Evolutionary conservation across 2,113 vertebrate genomes (phyloP), one percentile per base, ranked within the genome.

Genomic region (Thymallus thymallus): DNA sequence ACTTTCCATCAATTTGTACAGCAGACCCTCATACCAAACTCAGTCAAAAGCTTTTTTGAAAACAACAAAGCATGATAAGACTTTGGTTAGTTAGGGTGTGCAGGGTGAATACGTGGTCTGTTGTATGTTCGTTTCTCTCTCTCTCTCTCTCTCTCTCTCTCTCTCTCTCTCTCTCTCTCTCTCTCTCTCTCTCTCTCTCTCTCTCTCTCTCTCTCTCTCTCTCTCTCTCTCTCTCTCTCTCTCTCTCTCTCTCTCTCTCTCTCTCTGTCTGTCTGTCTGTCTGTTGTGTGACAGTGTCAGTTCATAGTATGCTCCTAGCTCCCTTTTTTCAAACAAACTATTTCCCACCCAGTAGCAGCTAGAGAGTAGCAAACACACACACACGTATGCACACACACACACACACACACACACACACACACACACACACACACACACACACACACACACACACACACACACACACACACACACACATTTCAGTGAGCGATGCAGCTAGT

Each of bases 91-190:
- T n/a, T n/a, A n/a, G n/a, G n/a, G n/a, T n/a, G n/a, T n/a, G n/a
- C n/a, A n/a, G n/a, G n/a, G n/a, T n/a, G n/a, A n/a, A n/a, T n/a
- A n/a, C n/a, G n/a, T n/a, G n/a, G 0, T 56, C 51, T 56, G 0
- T 56, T 56, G 0, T 56, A 1, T 56, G 0, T 20, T 13, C 16
- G 0, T 56, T 13, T 56, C 0, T 56, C 55, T 56, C 0, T 56
- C 55, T 56, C 0, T 20, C 51, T 56, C 0, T 56, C 51, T 56
- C 0, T 56, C 51, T 56, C 0, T 56, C 51, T 56, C 0, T 56
- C 16, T 56, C 0, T 56, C 51, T 56, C 0, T 56, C 14, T 56
- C 0, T 56, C 51, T 58, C 2, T 58, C 55, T 58, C 0, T 58
- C 55, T 58, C 0, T 58, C 55, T 58, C 0, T 20, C 56, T 60